These are phyloP conservation scores for Iguana delicatissima DNA, from an alignment of 2,797 vertebrate species.

Conservation along the genomic window DNA sequence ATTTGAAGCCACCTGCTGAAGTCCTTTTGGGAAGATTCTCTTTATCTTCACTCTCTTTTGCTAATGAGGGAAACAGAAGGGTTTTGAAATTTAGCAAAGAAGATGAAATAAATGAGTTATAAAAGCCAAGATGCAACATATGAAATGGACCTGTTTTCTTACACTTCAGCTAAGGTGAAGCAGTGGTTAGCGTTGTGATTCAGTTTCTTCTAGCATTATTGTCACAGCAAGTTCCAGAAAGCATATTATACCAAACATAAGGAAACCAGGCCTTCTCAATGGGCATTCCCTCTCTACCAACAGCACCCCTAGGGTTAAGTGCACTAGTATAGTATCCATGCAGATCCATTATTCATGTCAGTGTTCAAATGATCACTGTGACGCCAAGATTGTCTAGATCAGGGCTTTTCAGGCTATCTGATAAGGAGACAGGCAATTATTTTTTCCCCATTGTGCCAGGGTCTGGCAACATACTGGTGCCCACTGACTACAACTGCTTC, in stretches of 20 bases:
- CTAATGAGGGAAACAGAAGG: slow-evolving; percentile 65
- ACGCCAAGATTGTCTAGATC: background rate
- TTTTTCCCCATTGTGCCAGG: too few relatives aligned
- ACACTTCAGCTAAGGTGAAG: background rate
- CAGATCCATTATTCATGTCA: background rate
- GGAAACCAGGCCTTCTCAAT: background rate
- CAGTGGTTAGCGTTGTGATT: background rate
- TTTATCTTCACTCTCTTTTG: slow-evolving; percentile 90
- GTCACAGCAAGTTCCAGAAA: background rate
- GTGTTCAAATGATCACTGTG: too few relatives aligned
- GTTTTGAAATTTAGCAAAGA: slow-evolving; percentile 37
- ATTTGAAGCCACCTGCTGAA: slow-evolving; percentile 83
- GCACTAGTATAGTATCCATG: background rate
- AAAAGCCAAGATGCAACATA: background rate
- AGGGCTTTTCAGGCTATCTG: too few relatives aligned
- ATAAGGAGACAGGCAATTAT: too few relatives aligned
- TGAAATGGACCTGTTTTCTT: background rate
- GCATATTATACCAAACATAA: background rate
- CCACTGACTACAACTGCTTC: too few relatives aligned
- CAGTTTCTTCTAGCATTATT: background rate
- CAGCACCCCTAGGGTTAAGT: background rate
- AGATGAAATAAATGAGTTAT: background rate
- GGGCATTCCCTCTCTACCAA: too few relatives aligned
- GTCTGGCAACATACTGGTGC: too few relatives aligned
- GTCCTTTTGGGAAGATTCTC: slow-evolving; percentile 84